Base-by-base conservation (phyloP, 35 echinoderm and acorn worm genomes). In the Hemicentrotus pulcherrimus region DNA sequence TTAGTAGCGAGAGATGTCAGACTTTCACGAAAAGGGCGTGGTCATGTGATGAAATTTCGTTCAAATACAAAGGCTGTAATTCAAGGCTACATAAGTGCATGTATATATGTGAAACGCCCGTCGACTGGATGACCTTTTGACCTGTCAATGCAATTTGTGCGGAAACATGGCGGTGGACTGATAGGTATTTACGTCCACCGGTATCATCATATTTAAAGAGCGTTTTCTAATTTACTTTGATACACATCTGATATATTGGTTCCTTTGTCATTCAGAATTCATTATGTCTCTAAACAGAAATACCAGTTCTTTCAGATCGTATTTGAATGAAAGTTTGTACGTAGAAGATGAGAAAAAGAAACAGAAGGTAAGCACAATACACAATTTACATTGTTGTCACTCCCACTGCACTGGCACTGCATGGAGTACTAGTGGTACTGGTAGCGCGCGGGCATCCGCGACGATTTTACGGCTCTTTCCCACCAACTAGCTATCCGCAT, bases 111-210 rank as follows among this genome's bases (percentile, higher is more conserved):
- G 18, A 78, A 78, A 78, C 22, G 65, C 65, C 65, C 65, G 22
- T 78, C 65, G 65, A 78, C 28, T 78, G 28, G 65, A 78, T 78
- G 65, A 78, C 65, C 65, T 78, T 78, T 78, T 78, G 65, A 78
- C 65, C 65, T 78, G 65, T 78, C 65, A 78, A 78, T n/a, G 65
- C 22, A 78, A 78, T 78, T 78, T 78, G 65, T 78, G 19, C 65
- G 65, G 65, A 78, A 78, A 78, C 65, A 78, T 78, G 65, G 65
- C 65, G 65, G 65, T 78, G 65, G 22, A 22, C 18, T 4, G 28
- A 78, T 78, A 78, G 22, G 19, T 28, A 78, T 78, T n/a, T 78
- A 78, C 65, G 28, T n/a, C 65, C 19, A 78, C 65, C 28, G 65
- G 65, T 78, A 78, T n/a, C 65, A n/a, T 78, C 65, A 18, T 78